Base-by-base conservation (phyloP, 2,888 invertebrate genomes). In the Spodoptera exigua region DNA sequence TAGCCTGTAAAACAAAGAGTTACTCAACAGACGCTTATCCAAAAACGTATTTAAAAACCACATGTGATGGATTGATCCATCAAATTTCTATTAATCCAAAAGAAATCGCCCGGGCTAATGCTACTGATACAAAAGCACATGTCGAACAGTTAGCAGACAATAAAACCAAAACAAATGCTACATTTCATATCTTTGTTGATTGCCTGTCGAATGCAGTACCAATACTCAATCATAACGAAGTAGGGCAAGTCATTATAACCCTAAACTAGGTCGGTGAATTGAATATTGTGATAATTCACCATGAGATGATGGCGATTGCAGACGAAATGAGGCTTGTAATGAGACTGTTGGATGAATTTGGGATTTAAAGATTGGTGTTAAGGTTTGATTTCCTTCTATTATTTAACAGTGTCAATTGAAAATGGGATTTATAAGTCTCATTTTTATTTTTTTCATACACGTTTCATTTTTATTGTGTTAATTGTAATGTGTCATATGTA, bases 81-180 rank as follows among this genome's bases (percentile, higher is more conserved):
- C n/a, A n/a, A n/a, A 18, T 18, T 3, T 18, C 18, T 2, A 18
- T 18, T 18, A 18, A 18, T 18, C 18, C 2, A 18, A 18, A 3
- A 2, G 3, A 3, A 18, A 3, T 18, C 3, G 18, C 18, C 3
- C 2, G 3, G 3, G 3, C 18, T 84, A 86, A 67, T 43, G 44
- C 65, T 58, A 49, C 36, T 47, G 47, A 32, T 57, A 67, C 65
- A 71, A 68, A 70, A 80, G 82, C 78, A 79, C 76, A 79, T 64
- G 64, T 45, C 70, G 62, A 79, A 86, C 87, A 86, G 85, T 85
- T 66, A 80, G 69, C 74, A 51, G 58, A 76, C 82, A 87, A 88
- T 86, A 86, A 85, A 87, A 85, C 74, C 80, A 82, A 85, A 82
- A 88, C 86, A 86, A 87, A 86, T 83, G 82, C 84, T 83, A 83